Evolutionary conservation across 2,888 invertebrate genomes (phyloP), one percentile per base, ranked within the genome.

Genomic region (Watsonalla binaria): DNA sequence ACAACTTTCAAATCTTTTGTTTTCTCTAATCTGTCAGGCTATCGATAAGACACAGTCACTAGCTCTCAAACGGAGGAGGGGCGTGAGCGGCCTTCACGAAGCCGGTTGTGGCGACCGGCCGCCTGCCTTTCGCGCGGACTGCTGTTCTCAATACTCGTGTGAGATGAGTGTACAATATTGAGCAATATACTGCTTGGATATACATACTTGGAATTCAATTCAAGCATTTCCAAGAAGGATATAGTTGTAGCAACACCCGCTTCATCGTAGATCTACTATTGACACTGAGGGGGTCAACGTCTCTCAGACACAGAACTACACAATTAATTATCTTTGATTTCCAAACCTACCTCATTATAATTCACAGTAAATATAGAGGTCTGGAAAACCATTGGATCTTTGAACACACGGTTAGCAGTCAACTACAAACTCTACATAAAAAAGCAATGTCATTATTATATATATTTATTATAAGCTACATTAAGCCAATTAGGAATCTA

Each of bases 81-180:
- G 83, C 75, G 80, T 68, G 70, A 66, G 69, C 86, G 90, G 89
- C 90, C 90, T 90, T 90, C 90, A 82, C 84, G 68, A 76, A 90
- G 86, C 90, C 90, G 90, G 90, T 90, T 90, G 85, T 82, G 68
- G 76, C 78, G 78, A 80, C 78, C 78, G 78, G 79, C 78, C 76
- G 79, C 79, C 76, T 86, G 89, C 90, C 90, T 90, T 89, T 90
- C 90, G 87, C 83, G 73, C 74, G 78, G 80, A 80, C 80, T 74
- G 78, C 74, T 84, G 84, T 80, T 82, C 84, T 84, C 84, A 83
- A 80, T 79, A 74, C 69, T 65, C 60, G 58, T 66, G 59, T 58
- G 58, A 63, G 68, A 70, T 64, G 65, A 64, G 69, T 58, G 45
- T 50, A 50, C 39, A 60, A 39, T 39, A 58, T 61, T 62, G 55